phyloP scores from a whole-genome alignment of 2,797 vertebrate genomes.

The Adelosebastes latens region DNA sequence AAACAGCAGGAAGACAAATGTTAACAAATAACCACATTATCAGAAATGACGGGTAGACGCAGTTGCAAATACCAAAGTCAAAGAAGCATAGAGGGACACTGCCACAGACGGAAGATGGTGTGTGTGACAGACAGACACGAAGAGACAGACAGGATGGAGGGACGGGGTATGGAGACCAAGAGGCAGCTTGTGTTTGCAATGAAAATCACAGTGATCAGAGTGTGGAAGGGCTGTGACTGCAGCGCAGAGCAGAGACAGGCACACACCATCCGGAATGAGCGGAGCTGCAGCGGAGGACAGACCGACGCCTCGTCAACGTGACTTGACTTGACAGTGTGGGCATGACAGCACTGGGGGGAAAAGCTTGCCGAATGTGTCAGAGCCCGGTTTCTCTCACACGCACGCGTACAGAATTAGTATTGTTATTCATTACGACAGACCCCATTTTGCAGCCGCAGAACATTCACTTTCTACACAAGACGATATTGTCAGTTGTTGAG shows the following conservation, averaged over 20 bases:
- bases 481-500: background rate
- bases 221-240: constrained; percentile 13
- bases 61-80: background rate
- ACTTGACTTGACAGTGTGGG: constrained; percentile 69
- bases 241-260: constrained; percentile 6
- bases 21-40: no score
- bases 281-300: constrained; percentile 37
- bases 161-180: background rate
- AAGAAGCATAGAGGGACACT: background rate
- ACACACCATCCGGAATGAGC: constrained; percentile 13
- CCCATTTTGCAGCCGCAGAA: background rate
- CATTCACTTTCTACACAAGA: background rate
- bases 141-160: background rate
- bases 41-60: background rate
- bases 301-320: constrained; percentile 47
- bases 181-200: background rate
- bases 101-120: background rate
- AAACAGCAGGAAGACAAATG: background rate
- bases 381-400: constrained; percentile 6
- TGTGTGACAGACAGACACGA: background rate
- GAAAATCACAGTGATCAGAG: constrained; percentile 40
- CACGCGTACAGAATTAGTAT: background rate
- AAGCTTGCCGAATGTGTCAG: constrained; percentile 48
- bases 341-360: constrained; percentile 46
- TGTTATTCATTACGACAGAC: background rate